A percentile compares a stretch with the other conserved stretches of the same genome.
Evolutionary conservation across 2,113 vertebrate species (phyloP).

Genomic region (Eonycteris spelaea): DNA sequence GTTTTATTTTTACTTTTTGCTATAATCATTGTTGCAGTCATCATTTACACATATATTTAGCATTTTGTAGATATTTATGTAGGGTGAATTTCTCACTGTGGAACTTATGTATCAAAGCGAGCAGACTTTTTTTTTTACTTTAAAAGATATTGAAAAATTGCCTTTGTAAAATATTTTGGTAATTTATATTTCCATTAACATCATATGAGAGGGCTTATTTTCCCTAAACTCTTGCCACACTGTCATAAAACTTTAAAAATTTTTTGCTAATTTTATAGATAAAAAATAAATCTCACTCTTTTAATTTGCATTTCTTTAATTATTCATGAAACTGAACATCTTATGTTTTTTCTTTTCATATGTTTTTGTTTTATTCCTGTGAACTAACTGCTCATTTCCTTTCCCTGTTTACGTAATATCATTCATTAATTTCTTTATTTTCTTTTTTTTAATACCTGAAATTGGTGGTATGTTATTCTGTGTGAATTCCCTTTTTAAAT

Average conservation of each 20-base stretch:
- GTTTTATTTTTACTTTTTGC: background rate
- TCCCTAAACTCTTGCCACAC: background rate
- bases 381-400: background rate
- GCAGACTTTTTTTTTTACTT: background rate
- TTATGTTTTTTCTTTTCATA: background rate
- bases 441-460: conserved; percentile 24
- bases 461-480: background rate
- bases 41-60: background rate
- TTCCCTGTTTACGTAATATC: background rate
- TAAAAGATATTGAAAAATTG: background rate
- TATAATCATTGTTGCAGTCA: background rate
- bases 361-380: background rate
- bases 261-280: background rate
- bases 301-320: background rate
- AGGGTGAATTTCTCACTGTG: background rate
- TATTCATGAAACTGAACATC: background rate
- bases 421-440: background rate
- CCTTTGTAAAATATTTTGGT: background rate
- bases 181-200: background rate
- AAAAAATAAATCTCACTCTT: background rate
- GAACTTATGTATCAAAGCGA: background rate
- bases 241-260: background rate
- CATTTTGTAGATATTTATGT: background rate
- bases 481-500: background rate
- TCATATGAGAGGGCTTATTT: background rate